Percentiles rank a stretch among this genome's conserved stretches.
phyloP scores from a whole-genome alignment of 2,797 vertebrate genomes.

The Notolepis coatsorum region DNA sequence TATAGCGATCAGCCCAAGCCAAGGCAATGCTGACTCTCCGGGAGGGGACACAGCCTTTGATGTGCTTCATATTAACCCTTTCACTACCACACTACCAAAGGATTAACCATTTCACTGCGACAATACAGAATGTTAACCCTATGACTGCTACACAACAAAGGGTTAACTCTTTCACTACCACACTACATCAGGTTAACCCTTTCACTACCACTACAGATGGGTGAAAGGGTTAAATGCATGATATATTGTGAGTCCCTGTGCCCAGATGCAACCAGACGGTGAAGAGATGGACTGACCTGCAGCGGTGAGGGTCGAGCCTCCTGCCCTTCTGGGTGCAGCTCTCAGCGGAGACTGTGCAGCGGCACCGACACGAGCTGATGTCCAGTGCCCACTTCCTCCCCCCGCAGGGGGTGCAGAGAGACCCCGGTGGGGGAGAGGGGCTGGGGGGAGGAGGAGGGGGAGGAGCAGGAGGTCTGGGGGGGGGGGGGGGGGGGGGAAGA shows the following conservation, averaged over 20 bases:
- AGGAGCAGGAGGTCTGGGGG: slow-evolving; percentile 31
- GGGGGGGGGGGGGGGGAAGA: slow-evolving; percentile 29
- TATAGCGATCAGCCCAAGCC: too few species aligned
- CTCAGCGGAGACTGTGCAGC: slow-evolving; percentile 69
- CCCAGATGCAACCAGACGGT: slow-evolving; percentile 44
- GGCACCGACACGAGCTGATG: slow-evolving; percentile 71
- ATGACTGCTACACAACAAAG: too few species aligned
- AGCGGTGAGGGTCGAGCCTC: slow-evolving; percentile 74
- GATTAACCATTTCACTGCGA: too few species aligned
- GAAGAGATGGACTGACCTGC: slow-evolving; percentile 77
- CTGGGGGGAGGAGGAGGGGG: slow-evolving; percentile 25
- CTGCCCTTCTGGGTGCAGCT: slow-evolving; percentile 75
- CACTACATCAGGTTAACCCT: too few species aligned
- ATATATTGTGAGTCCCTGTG: not conserved
- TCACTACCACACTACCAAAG: too few species aligned
- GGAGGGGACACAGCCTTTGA: too few species aligned
- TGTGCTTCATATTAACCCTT: too few species aligned
- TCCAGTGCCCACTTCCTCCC: slow-evolving; percentile 78
- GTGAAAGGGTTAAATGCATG: too few species aligned
- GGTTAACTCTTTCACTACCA: too few species aligned
- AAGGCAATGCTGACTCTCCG: too few species aligned
- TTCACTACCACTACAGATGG: too few species aligned
- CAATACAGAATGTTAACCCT: too few species aligned
- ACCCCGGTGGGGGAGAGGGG: slow-evolving; percentile 33
- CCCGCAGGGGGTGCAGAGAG: slow-evolving; percentile 75